Percentiles rank a stretch among this genome's conserved stretches.
Conservation (phyloP, 2,888 invertebrate genomes). For the Pheosia gnoma region DNA sequence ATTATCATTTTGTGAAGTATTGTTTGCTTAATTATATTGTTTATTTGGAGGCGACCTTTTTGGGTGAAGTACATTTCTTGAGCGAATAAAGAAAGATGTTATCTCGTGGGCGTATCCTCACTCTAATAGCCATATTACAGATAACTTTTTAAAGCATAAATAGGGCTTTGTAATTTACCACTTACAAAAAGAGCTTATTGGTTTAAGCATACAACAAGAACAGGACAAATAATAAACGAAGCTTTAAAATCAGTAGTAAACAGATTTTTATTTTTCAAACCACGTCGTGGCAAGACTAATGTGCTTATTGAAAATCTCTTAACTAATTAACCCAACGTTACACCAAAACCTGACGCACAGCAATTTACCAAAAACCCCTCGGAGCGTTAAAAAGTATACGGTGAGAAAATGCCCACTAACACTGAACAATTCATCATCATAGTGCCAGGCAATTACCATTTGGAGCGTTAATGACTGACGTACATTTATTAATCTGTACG, state of each 20-base stretch:
- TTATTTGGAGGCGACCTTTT: background rate
- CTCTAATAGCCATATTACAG: too few species aligned
- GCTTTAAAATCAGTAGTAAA: background rate
- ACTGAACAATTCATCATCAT: slow-evolving; percentile 80
- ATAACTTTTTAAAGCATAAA: too few species aligned
- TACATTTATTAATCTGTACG: slow-evolving; percentile 75
- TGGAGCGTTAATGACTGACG: slow-evolving; percentile 80
- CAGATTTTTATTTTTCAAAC: background rate
- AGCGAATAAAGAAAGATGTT: too few species aligned
- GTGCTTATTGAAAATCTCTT: slow-evolving; percentile 44
- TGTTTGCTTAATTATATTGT: slow-evolving; percentile 17
- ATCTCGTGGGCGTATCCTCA: too few species aligned
- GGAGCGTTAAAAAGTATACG: slow-evolving; percentile 67
- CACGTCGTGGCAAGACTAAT: slow-evolving; percentile 12
- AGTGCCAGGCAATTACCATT: slow-evolving; percentile 78
- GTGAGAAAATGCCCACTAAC: slow-evolving; percentile 76
- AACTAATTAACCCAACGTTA: slow-evolving; percentile 60
- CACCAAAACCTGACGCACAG: slow-evolving; percentile 42
- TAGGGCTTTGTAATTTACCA: too few species aligned
- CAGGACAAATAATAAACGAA: background rate
- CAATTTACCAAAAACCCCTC: slow-evolving; percentile 66
- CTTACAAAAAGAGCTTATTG: too few species aligned
- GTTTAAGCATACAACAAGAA: background rate
- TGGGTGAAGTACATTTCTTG: too few species aligned
- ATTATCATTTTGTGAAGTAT: slow-evolving; percentile 51